Evolutionary conservation across 2,797 vertebrate species (phyloP).

Genomic region (Hylomyscus alleni): DNA sequence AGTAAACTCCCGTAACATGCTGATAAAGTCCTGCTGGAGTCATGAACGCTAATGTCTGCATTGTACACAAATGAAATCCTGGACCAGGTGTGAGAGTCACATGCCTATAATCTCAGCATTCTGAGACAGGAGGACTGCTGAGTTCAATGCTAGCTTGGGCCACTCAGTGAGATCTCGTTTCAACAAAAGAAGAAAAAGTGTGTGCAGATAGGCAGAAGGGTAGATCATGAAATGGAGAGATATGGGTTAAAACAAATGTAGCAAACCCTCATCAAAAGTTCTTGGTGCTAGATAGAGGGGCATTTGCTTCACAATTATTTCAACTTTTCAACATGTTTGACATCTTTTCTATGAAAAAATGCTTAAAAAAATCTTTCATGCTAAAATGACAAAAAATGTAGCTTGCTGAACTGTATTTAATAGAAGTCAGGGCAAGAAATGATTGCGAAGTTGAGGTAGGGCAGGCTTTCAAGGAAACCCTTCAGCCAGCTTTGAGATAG

Average conservation of each 20-base stretch:
- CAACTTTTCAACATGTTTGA: neutral
- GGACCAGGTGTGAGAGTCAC: neutral
- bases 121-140: neutral
- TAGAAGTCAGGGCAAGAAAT: neutral
- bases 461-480: neutral
- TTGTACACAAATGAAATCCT: neutral
- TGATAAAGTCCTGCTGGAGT: neutral
- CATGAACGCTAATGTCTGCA: neutral
- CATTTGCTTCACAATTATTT: neutral
- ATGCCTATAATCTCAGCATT: neutral
- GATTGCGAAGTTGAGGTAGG: neutral
- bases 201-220: neutral
- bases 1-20: neutral
- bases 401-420: neutral
- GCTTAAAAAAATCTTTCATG: neutral
- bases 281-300: neutral
- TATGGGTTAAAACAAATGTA: neutral
- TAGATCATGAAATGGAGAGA: neutral
- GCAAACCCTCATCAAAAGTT: neutral
- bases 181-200: neutral
- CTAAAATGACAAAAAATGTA: neutral
- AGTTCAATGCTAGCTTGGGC: neutral
- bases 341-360: neutral
- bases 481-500: neutral
- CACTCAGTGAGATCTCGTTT: neutral